phyloP scores from a whole-genome alignment of 2,113 vertebrate genomes.

The Neodon shergylaensis region DNA sequence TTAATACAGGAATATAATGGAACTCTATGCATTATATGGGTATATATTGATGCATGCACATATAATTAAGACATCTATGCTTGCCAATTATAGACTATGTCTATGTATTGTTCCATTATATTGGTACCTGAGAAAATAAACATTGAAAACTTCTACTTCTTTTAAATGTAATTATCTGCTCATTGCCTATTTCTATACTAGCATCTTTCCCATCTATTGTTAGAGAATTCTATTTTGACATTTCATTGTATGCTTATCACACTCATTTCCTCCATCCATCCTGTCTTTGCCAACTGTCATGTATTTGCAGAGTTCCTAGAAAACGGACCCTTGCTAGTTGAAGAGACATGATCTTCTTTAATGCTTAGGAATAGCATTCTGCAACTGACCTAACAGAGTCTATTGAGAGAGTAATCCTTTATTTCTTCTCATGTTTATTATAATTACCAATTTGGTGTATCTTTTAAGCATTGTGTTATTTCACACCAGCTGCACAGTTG shows the following conservation, averaged over 20 bases:
- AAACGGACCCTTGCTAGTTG: background rate
- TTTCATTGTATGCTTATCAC: background rate
- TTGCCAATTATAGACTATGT: background rate
- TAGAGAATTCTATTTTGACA: background rate
- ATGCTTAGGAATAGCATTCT: background rate
- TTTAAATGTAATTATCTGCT: background rate
- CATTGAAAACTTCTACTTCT: background rate
- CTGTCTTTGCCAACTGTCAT: background rate
- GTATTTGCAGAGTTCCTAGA: background rate
- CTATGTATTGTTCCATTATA: background rate
- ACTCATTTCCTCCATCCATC: background rate
- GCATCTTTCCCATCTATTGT: background rate
- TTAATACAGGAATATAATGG: background rate
- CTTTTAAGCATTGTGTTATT: constrained; percentile 16
- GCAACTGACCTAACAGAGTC: background rate
- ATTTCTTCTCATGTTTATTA: background rate
- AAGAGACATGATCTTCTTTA: background rate
- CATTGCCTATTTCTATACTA: background rate
- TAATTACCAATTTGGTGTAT: background rate
- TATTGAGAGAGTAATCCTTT: background rate
- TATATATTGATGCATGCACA: background rate
- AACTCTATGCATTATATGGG: background rate
- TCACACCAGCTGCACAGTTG: background rate
- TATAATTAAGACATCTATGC: background rate
- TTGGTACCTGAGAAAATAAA: background rate